These are phyloP conservation scores for Cynocephalus volans DNA, from an alignment of 2,113 vertebrate species.

Conservation along the genomic window DNA sequence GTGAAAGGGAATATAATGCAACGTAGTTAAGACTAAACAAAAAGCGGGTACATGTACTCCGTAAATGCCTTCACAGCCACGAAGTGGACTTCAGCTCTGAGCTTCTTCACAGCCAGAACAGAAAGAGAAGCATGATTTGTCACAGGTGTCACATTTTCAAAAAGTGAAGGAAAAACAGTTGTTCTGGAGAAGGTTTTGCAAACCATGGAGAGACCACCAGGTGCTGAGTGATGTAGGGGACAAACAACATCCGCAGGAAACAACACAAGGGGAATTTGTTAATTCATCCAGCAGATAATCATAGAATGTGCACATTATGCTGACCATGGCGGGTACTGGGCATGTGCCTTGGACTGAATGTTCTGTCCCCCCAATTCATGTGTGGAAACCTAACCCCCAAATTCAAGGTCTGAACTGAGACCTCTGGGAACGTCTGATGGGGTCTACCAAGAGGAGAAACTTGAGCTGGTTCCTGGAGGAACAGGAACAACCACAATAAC, in stretches of 20 bases:
- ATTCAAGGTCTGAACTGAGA: background rate
- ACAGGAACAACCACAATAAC: background rate
- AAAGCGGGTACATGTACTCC: background rate
- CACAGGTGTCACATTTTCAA: conserved; percentile 33
- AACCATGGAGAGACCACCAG: background rate
- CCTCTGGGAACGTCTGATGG: background rate
- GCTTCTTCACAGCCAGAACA: background rate
- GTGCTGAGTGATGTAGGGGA: background rate
- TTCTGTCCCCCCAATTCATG: background rate
- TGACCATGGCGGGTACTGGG: background rate
- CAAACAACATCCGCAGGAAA: background rate
- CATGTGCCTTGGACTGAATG: background rate
- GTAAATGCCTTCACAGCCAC: background rate
- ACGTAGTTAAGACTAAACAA: background rate
- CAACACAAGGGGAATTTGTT: background rate
- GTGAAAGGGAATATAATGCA: background rate
- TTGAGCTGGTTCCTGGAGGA: background rate
- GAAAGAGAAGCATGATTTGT: conserved; percentile 43
- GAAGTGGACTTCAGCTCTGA: background rate
- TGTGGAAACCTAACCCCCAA: background rate
- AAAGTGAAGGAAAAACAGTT: conserved; percentile 10
- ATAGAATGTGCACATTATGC: too few relatives aligned
- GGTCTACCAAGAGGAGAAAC: background rate
- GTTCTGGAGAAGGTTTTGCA: conserved; percentile 34
- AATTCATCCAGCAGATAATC: background rate